Percentiles rank a stretch among this genome's conserved stretches.
Evolutionary conservation across 2,888 invertebrate species (phyloP).

Genomic region (Ophion ventricosus): DNA sequence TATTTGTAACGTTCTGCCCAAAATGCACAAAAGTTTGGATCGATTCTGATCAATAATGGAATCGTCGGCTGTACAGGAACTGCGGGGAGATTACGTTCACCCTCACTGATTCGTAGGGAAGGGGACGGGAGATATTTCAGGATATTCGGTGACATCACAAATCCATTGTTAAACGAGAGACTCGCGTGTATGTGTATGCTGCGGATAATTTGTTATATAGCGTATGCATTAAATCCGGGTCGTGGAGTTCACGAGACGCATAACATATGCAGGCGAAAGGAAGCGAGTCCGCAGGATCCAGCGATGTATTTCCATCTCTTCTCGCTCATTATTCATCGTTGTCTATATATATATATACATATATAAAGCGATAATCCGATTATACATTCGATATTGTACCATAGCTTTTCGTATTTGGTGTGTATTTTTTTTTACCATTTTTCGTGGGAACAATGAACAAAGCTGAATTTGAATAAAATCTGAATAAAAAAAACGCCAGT

Average conservation of each 20-base stretch:
- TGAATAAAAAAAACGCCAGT: too few relatives aligned
- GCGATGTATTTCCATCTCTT: constrained; percentile 11
- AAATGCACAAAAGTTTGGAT: not conserved
- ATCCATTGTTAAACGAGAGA: not conserved
- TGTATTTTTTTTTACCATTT: not conserved
- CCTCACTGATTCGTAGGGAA: too few relatives aligned
- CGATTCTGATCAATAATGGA: constrained; percentile 8
- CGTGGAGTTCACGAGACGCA: constrained; percentile 6
- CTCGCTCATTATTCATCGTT: constrained; percentile 15
- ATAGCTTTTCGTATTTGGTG: not conserved
- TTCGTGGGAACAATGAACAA: not conserved
- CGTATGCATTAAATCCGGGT: constrained; percentile 33
- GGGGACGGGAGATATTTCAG: not conserved
- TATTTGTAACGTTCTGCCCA: not conserved
- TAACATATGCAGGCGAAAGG: constrained; percentile 19
- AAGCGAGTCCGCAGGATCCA: not conserved
- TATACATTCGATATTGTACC: not conserved
- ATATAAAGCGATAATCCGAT: not conserved
- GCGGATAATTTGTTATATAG: not conserved
- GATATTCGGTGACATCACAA: constrained; percentile 16
- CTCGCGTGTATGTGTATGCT: not conserved
- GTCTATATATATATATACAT: not conserved
- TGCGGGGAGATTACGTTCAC: not conserved
- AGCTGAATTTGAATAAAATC: not conserved
- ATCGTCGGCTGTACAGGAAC: not conserved